phyloP scores from a whole-genome alignment of 2,113 vertebrate genomes.

The Corvus cornix region DNA sequence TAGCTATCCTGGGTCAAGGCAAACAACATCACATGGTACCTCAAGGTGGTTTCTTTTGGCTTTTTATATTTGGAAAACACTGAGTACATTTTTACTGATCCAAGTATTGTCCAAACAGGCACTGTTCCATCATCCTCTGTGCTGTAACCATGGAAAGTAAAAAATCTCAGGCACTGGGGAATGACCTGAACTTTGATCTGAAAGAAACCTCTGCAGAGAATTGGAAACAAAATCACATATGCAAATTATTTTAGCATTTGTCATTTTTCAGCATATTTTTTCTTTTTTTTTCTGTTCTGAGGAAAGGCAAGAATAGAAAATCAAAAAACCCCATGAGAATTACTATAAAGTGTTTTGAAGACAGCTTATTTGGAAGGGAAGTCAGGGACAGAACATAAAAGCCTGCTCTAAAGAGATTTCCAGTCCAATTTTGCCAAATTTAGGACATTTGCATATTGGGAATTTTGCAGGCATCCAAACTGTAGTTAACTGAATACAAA shows the following conservation, averaged over 20 bases:
- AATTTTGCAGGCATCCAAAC: conserved; percentile 1
- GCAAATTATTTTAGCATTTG: conserved; percentile 10
- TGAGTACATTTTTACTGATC: neutral
- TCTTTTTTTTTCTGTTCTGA: neutral
- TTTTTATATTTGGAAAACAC: conserved; percentile 37
- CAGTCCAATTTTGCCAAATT: neutral
- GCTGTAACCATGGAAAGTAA: conserved; percentile 9
- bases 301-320: neutral
- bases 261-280: neutral
- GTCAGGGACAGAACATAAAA: neutral
- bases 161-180: neutral
- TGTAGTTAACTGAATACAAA: neutral
- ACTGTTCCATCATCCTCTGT: conserved; percentile 5
- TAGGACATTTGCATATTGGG: neutral
- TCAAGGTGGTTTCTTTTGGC: conserved; percentile 35
- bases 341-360: neutral
- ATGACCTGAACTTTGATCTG: conserved; percentile 8
- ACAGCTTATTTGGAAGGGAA: neutral
- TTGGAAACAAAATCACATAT: neutral
- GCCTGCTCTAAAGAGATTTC: neutral
- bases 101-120: conserved; percentile 11
- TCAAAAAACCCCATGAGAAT: neutral
- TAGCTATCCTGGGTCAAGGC: conserved; percentile 23
- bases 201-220: neutral
- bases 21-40: conserved; percentile 32